Conservation (phyloP, 2,113 vertebrate species). For the Euleptes europaea region DNA sequence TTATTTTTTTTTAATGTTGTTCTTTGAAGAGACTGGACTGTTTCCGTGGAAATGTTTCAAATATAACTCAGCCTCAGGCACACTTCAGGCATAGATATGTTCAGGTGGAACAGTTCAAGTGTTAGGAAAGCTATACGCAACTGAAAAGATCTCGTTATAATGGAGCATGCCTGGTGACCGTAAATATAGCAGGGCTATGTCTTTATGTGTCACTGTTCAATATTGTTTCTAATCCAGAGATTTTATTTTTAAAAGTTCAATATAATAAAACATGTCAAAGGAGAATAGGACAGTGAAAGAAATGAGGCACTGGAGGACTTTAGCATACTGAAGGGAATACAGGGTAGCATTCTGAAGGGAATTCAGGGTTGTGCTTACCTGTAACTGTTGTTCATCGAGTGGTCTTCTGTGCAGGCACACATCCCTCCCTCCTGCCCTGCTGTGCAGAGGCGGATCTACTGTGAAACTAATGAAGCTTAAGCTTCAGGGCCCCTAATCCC, state of each 20-base stretch:
- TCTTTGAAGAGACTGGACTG: neutral
- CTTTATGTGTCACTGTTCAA: neutral
- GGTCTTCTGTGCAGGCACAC: no score
- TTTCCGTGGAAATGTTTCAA: slow-evolving; percentile 13
- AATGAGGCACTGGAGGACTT: neutral
- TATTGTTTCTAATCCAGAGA: slow-evolving; percentile 19
- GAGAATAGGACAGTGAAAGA: slow-evolving; percentile 1
- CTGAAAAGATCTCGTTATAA: slow-evolving; percentile 11
- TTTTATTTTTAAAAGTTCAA: neutral
- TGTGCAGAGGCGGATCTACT: no score
- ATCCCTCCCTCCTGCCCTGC: no score
- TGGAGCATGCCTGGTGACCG: neutral
- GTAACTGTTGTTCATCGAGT: no score
- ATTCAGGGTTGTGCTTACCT: no score
- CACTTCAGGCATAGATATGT: slow-evolving; percentile 10
- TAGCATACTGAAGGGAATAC: neutral
- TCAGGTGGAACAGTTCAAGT: slow-evolving; percentile 9
- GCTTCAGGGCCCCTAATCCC: no score
- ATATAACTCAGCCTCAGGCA: slow-evolving; percentile 20
- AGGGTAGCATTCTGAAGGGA: neutral
- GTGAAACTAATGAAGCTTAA: no score
- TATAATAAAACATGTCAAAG: neutral
- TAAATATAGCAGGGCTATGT: slow-evolving; percentile 1
- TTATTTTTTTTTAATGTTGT: neutral
- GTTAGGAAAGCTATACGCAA: neutral